Evolutionary conservation across 2,797 vertebrate species (phyloP), one percentile per base, ranked within the genome.

Genomic region (Gambelia wislizenii): DNA sequence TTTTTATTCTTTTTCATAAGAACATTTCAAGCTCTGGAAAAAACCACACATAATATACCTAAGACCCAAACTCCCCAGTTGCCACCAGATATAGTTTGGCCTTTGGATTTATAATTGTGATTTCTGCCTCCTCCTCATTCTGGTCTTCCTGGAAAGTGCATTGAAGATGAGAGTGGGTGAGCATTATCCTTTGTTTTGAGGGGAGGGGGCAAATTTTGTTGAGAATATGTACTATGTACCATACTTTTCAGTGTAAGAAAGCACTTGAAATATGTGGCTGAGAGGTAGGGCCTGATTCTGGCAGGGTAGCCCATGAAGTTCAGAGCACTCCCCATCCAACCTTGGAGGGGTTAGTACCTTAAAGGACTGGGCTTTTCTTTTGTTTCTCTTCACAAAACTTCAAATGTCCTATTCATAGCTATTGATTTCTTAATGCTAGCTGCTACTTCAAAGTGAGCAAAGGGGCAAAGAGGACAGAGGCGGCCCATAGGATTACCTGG

Each of bases 401-500:
- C 89, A 89, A 76, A 88, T 90, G 59, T 90, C 64, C 76, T 91
- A 61, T 91, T 93, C 22, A 36, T 91, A 86, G 80, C 81, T 88
- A 85, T 90, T 0, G 7, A 94, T 94, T 95, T 93, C 92, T 79
- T 94, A 93, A 89, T 76, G 80, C 54, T 86, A 92, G 82, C 61
- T 92, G 74, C 75, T 93, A 20, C 39, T 89, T 95, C 91, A 95
- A 95, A 96, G 93, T 25, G 0, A 84, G 93, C 93, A 84, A 49
- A 91, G 87, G 90, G 93, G 88, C 86, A 91, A 92, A 88, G 91
- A 94, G 70, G 91, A 67, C 47, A 81, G 67, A 83, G 88, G 93
- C 7, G 0, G 83, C 4, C 0, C 89, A 39, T 69, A 81, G 80
- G 56, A 83, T 74, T 94, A 42, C 77, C 61, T 3, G 22, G 74